Evolutionary conservation across 2,113 vertebrate genomes (phyloP).

Genomic region (Microcebus ravelobensis): DNA sequence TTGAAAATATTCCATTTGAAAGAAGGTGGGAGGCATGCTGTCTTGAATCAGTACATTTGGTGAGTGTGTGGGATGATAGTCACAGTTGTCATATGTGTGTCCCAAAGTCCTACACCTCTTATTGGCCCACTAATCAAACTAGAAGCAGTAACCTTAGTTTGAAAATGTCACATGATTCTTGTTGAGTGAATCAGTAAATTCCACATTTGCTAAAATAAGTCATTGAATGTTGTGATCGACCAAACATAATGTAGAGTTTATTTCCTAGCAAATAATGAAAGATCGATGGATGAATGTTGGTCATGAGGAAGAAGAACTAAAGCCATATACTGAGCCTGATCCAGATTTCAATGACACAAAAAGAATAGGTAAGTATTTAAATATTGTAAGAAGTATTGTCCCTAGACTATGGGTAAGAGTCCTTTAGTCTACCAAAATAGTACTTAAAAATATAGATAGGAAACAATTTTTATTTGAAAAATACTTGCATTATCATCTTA

Average conservation of each 20-base stretch:
- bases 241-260: conserved; percentile 53
- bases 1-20: background rate
- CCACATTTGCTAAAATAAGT: background rate
- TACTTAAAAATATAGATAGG: background rate
- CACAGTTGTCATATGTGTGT: background rate
- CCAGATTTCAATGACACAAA: conserved; percentile 94
- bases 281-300: conserved; percentile 99
- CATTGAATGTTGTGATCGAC: conserved; percentile 19
- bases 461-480: background rate
- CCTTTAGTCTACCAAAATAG: background rate
- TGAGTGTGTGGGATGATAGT: background rate
- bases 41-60: background rate
- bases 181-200: background rate
- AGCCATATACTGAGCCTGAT: conserved; percentile 95
- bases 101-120: background rate
- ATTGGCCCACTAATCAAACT: background rate
- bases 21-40: background rate
- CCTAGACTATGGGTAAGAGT: background rate
- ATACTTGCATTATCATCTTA: background rate
- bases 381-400: background rate
- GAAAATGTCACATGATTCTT: background rate
- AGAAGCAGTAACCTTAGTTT: background rate
- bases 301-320: conserved; percentile 96
- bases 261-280: conserved; percentile 97
- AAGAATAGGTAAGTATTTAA: conserved; percentile 92